Percentiles rank a stretch among this genome's conserved stretches.
phyloP scores from a whole-genome alignment of 2,113 vertebrate genomes.

The Ceyx melanurus region DNA sequence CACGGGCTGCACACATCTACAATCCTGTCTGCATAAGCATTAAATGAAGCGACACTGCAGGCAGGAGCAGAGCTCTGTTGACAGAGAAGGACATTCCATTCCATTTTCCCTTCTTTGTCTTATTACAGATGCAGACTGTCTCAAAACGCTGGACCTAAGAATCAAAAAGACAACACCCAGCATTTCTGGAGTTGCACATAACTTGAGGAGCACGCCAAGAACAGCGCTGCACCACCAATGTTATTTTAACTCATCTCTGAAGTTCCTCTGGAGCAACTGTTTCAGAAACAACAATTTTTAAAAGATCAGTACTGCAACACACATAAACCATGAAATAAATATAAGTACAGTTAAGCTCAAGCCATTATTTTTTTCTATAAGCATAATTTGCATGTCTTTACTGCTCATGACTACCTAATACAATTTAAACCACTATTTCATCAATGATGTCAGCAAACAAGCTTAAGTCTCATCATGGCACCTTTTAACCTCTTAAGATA shows the following conservation, averaged over 20 bases:
- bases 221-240: neutral
- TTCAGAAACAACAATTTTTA: neutral
- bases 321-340: neutral
- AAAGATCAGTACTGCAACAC: neutral
- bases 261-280: neutral
- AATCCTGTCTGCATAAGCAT: neutral
- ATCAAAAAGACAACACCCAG: neutral
- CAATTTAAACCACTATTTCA: no score
- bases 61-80: neutral
- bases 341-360: no score
- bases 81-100: accelerated
- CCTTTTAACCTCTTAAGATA: neutral
- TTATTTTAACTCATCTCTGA: neutral
- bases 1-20: neutral
- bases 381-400: no score
- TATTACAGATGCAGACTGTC: neutral
- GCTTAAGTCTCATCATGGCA: no score
- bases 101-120: neutral
- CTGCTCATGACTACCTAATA: no score
- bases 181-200: neutral
- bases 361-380: no score
- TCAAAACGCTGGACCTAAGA: neutral
- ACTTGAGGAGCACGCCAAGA: neutral
- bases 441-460: no score
- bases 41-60: neutral